Evolutionary conservation across 1,140 invertebrate genomes (phyloP), one percentile per base, ranked within the genome.

Genomic region (Hycleus cichorii): DNA sequence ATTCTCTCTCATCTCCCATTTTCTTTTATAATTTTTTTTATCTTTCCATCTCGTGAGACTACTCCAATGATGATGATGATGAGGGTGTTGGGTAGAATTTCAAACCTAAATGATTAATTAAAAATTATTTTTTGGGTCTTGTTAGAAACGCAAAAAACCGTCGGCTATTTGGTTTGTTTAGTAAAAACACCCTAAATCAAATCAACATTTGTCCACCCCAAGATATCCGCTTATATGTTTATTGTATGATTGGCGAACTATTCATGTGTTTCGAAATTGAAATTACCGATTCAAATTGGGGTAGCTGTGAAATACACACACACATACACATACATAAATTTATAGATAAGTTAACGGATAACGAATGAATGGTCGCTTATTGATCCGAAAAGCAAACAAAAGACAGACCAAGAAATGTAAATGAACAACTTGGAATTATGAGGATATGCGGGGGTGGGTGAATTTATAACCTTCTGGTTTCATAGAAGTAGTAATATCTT

Each of bases 401-500:
- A 51, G 49, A 51, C 49, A 51, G 4, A 51, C 49, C 49, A 51
- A 51, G 49, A 51, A 51, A 51, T 51, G 49, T 51, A 51, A 49
- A 51, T 51, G 49, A 51, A 51, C 49, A 51, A 51, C 49, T 51
- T 51, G 49, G 38, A 51, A 42, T 51, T 51, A 51, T 51, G 39
- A 40, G 39, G 18, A 18, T 18, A 18, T 18, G 18, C 18, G 4
- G 32, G 32, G 32, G 32, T 32, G 32, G 38, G 48, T 11, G 25
- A 51, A 51, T 40, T 40, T 51, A 51, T 42, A 51, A 39, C 39
- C 39, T 51, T 51, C 49, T 39, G 47, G 32, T 49, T 49, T 49
- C 32, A 49, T 48, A 48, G 18, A 18, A 18, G 18, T 18, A 18
- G 18, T 18, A 18, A 18, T 32, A 32, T 32, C 32, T 32, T 49